A percentile compares a stretch with the other conserved stretches of the same genome.
Conservation (phyloP, 2,113 vertebrate species). For the Otus sunia region DNA sequence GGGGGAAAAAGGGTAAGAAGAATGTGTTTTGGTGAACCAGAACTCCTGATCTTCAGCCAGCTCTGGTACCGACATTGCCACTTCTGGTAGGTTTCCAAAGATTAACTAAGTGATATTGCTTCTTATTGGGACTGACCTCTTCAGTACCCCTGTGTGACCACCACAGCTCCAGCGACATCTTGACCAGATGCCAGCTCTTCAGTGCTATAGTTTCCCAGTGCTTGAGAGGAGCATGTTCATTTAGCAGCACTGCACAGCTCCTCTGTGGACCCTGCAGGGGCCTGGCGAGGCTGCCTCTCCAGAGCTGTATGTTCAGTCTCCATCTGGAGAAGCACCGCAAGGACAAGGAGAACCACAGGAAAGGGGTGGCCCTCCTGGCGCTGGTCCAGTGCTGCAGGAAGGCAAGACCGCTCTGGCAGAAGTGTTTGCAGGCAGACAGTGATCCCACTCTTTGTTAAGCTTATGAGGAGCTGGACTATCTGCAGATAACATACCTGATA, state of each 20-base stretch:
- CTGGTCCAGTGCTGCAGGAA: fast-evolving
- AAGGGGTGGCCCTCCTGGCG: background rate
- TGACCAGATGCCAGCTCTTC: background rate
- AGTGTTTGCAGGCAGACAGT: background rate
- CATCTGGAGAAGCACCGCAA: background rate
- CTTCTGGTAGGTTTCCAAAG: background rate
- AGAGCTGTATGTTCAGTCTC: background rate
- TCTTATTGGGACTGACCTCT: background rate
- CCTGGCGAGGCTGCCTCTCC: background rate
- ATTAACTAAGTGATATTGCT: background rate
- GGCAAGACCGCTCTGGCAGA: background rate
- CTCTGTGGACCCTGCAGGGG: background rate
- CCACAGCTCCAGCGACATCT: background rate
- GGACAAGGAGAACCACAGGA: background rate
- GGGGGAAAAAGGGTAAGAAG: background rate
- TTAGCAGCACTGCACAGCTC: background rate
- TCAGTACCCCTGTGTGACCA: background rate
- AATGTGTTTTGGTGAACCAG: background rate
- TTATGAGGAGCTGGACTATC: background rate
- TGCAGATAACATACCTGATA: background rate
- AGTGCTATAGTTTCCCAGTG: background rate
- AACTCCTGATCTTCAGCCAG: background rate
- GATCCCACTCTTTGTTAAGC: background rate
- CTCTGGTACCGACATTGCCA: background rate
- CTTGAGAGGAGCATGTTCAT: background rate